Evolutionary conservation across 2,888 invertebrate species (phyloP).

Genomic region (Smittia aterrima): DNA sequence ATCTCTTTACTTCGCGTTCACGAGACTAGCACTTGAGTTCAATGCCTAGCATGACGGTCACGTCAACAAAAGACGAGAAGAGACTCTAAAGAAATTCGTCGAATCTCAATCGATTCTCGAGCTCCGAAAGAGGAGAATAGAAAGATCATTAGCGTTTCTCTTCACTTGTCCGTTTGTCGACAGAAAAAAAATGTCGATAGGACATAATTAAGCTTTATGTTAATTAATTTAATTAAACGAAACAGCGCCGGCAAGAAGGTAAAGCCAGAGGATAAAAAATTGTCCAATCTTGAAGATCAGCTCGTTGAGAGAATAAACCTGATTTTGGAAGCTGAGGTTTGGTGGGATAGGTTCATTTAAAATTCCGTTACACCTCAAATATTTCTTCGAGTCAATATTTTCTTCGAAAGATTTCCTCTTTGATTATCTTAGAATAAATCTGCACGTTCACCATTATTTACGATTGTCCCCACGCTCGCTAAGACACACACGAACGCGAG

Average conservation of each 20-base stretch:
- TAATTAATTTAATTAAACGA: constrained; percentile 32
- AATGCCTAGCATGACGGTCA: background rate
- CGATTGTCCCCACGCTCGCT: too few species aligned
- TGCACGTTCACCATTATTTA: too few species aligned
- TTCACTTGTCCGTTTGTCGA: background rate
- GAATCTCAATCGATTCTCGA: background rate
- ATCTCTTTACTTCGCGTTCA: background rate
- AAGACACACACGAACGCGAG: constrained; percentile 2
- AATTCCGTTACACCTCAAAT: too few species aligned
- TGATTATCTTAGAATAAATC: too few species aligned
- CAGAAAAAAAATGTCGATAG: background rate
- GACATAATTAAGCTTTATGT: constrained; percentile 23
- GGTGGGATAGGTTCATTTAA: too few species aligned
- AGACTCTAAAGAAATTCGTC: background rate
- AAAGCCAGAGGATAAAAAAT: too few species aligned
- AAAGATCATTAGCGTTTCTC: constrained; percentile 13
- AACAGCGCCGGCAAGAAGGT: background rate
- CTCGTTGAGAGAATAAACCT: background rate
- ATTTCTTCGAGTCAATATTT: too few species aligned
- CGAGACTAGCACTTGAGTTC: background rate
- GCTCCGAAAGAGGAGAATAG: constrained; percentile 4
- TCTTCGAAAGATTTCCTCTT: too few species aligned
- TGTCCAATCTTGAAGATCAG: background rate
- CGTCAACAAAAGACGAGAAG: constrained; percentile 4
- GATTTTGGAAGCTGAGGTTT: background rate